phyloP scores from a whole-genome alignment of 2,797 vertebrate species.

The Holocentrus rufus region DNA sequence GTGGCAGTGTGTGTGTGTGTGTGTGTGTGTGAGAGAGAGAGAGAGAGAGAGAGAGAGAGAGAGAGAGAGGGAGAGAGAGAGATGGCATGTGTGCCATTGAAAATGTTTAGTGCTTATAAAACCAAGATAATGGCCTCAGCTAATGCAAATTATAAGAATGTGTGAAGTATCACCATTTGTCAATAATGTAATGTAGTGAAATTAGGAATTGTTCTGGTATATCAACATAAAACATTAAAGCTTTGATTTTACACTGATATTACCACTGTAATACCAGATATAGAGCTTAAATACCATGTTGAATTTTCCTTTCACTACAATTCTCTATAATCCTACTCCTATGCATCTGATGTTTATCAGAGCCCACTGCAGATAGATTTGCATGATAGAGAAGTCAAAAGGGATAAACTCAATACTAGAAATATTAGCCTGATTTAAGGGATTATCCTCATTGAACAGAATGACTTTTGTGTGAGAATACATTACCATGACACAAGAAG shows the following conservation, averaged over 20 bases:
- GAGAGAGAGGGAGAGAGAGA: no score
- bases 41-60: no score
- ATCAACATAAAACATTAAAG: slow-evolving; percentile 30
- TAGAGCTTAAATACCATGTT: slow-evolving; percentile 54
- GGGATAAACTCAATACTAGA: slow-evolving; percentile 59
- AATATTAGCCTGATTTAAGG: slow-evolving; percentile 60
- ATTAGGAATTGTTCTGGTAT: slow-evolving; percentile 1
- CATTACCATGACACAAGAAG: slow-evolving; percentile 41
- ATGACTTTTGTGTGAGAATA: slow-evolving; percentile 54
- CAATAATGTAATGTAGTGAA: slow-evolving; percentile 25
- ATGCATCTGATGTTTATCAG: slow-evolving; percentile 67
- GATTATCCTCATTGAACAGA: slow-evolving; percentile 75
- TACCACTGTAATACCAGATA: slow-evolving; percentile 25
- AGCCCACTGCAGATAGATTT: slow-evolving; percentile 58
- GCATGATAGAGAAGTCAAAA: slow-evolving; percentile 65
- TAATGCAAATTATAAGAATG: not conserved
- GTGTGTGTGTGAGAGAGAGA: no score
- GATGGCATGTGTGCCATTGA: no score
- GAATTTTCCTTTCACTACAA: slow-evolving; percentile 50
- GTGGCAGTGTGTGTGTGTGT: not conserved
- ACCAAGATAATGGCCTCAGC: not conserved
- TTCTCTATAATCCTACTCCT: slow-evolving; percentile 62
- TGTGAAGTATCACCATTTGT: not conserved
- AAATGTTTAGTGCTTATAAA: not conserved
- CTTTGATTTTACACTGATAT: slow-evolving; percentile 12